Percentiles rank a stretch among this genome's conserved stretches.
Evolutionary conservation across 1,140 invertebrate genomes (phyloP).

Genomic region (Onthophagus taurus): DNA sequence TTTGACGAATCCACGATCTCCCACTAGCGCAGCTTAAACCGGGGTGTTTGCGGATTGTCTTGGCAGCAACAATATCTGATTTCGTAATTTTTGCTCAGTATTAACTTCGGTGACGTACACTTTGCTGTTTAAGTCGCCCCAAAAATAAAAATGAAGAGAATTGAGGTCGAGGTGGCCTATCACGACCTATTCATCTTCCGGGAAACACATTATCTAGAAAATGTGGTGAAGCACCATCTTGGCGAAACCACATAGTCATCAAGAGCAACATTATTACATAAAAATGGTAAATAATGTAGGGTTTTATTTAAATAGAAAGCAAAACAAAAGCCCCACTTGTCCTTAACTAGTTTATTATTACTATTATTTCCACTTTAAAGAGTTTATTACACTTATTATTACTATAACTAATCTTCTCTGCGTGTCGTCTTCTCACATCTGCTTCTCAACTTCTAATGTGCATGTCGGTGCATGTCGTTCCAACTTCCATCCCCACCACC

Average conservation of each 20-base stretch:
- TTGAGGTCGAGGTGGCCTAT: neutral
- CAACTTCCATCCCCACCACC: too few relatives aligned
- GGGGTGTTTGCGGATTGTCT: neutral
- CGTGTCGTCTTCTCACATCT: neutral
- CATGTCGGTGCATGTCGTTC: too few relatives aligned
- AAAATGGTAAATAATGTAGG: neutral
- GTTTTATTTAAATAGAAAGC: neutral
- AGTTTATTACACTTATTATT: too few relatives aligned
- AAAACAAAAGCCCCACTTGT: neutral
- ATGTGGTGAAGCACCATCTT: constrained; percentile 1
- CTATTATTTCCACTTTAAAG: too few relatives aligned
- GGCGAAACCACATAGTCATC: neutral
- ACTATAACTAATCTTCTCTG: too few relatives aligned
- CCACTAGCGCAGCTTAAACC: neutral
- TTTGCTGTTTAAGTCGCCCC: too few relatives aligned
- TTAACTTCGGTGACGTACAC: too few relatives aligned
- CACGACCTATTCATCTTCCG: neutral
- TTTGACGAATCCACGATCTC: neutral
- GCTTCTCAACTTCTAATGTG: too few relatives aligned
- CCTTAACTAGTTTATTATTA: too few relatives aligned
- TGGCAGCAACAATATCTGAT: too few relatives aligned
- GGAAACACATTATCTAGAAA: constrained; percentile 1
- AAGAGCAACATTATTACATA: neutral
- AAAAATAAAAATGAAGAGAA: too few relatives aligned
- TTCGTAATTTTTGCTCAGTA: too few relatives aligned